Base-by-base conservation (phyloP, 1,140 invertebrate species). In the Heliconius hewitsoni region DNA sequence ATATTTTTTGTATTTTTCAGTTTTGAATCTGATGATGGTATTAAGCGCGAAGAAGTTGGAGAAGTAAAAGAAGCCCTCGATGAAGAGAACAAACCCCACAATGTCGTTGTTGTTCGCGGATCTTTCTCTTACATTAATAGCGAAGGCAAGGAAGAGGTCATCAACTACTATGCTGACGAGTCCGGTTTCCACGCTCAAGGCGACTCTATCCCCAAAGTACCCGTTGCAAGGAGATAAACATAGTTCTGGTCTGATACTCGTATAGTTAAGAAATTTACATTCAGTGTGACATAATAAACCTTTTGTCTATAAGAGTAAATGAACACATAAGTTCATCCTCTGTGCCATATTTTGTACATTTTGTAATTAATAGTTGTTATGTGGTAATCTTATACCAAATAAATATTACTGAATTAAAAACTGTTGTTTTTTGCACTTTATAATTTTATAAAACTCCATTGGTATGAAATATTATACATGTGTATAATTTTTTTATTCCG, bases 131-230 rank as follows among this genome's bases (percentile, higher is more conserved):
- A 92, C 89, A 82, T 82, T 52, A 88, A 90, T 81, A 57, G 82
- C 0, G 89, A 94, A 0, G 93, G 93, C 79, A 86, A 91, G 34
- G n/a, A 77, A 18, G 89, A 91, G 34, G 85, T 85, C 60, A 84
- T 96, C 80, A 87, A 81, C 81, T 96, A 95, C 88, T 86, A 86
- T 78, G 95, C 95, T 78, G 95, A 96, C 80, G 95, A 96, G 83
- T 94, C 90, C 81, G 95, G 95, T 81, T 96, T 86, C 91, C 95
- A 95, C 83, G 91, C 95, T 13, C 86, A 91, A 60, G 89, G 92
- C 50, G 83, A 84, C 57, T 91, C 93, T 82, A 88, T 94, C 85
- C 90, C 91, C 70, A 89, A 91, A 76, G 57, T 23, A 19, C 80
- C 74, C 27, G 74, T 76, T 18, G 77, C 85, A 71, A 86, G 86